Percentiles rank a stretch among this genome's conserved stretches.
Evolutionary conservation across 2,113 vertebrate genomes (phyloP).

Genomic region (Microtus ochrogaster): DNA sequence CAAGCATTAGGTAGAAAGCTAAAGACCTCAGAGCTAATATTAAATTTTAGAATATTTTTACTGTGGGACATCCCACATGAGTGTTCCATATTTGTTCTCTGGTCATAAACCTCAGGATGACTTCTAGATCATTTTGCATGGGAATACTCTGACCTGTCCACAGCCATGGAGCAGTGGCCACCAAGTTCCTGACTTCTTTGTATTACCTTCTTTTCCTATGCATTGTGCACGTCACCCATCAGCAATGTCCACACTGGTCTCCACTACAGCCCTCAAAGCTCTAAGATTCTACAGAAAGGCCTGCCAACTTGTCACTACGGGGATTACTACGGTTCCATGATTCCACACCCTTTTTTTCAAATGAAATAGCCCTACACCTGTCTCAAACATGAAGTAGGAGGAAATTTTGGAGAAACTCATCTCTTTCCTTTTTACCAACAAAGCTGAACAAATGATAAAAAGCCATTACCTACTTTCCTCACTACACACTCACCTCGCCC

Average conservation of each 20-base stretch:
- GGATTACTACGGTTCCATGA: background rate
- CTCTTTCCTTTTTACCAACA: background rate
- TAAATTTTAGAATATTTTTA: constrained; percentile 31
- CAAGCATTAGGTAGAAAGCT: background rate
- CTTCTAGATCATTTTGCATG: background rate
- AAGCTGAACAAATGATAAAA: background rate
- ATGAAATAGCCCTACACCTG: background rate
- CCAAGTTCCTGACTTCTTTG: background rate
- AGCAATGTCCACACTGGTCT: background rate
- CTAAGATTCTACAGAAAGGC: accelerated
- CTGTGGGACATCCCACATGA: background rate
- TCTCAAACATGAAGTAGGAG: background rate
- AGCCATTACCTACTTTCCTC: background rate
- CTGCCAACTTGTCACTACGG: background rate
- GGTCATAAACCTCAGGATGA: background rate
- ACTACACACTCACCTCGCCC: background rate
- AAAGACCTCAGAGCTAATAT: background rate
- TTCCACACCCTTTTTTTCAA: background rate
- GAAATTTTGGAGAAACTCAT: background rate
- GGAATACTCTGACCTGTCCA: background rate
- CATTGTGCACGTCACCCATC: background rate
- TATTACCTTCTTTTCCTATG: background rate
- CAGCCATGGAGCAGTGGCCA: background rate
- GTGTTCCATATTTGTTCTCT: background rate
- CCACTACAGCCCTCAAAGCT: too few relatives aligned